These are phyloP conservation scores for Sepiola atlantica DNA, from an alignment of 2,888 invertebrate genomes.

Conservation along the genomic window DNA sequence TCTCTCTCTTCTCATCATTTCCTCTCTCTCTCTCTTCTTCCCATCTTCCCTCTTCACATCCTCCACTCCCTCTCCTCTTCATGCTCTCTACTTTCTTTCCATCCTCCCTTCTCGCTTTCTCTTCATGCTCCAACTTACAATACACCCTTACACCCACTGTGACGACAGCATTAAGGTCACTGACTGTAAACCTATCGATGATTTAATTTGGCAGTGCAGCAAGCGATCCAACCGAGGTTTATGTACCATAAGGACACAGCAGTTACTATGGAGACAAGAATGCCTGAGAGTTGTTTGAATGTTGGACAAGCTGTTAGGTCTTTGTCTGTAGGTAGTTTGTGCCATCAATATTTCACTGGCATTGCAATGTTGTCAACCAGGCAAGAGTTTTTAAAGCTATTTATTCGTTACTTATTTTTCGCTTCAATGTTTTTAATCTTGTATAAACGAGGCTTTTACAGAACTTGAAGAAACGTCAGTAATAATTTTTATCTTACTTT, in stretches of 20 bases:
- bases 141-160: neutral
- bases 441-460: neutral
- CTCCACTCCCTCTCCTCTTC: no score
- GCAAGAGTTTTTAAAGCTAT: neutral
- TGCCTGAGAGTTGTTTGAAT: neutral
- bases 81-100: no score
- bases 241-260: neutral
- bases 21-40: no score
- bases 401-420: neutral
- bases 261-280: slow-evolving; percentile 18
- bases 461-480: neutral
- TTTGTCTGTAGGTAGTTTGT: neutral
- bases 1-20: no score
- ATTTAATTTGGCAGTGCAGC: neutral
- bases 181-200: neutral
- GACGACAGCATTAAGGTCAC: neutral
- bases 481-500: neutral
- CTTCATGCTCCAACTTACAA: no score
- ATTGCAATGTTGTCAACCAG: neutral
- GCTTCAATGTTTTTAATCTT: neutral
- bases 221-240: neutral
- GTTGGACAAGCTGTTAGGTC: neutral
- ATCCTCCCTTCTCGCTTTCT: no score
- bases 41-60: no score
- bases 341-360: neutral